Base-by-base conservation (phyloP, 2,888 invertebrate species). In the Adela reaumurella region DNA sequence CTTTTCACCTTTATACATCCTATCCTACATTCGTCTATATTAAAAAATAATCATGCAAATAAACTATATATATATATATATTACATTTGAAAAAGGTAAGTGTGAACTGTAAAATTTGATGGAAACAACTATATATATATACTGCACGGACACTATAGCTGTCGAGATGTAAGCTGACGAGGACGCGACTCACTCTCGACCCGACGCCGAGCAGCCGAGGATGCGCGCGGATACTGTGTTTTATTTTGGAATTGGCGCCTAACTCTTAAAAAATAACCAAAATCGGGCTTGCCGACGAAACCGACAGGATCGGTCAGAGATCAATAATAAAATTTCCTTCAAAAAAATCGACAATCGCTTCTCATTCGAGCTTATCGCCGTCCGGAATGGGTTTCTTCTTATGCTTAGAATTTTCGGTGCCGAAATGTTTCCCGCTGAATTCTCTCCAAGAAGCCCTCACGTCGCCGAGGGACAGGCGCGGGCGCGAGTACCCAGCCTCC, bases 391-490 rank as follows among this genome's bases (percentile, higher is more conserved):
- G 45, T 17, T 50, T 50, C 43, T 46, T 51, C 29, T 42, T 29
- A 17, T 48, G 46, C 28, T n/a, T n/a, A n/a, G n/a, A n/a, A n/a
- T n/a, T n/a, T n/a, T 51, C 53, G n/a, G 47, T 17, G 17, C 4
- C 65, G 0, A 63, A 59, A 16, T 67, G 67, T 49, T 63, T 65
- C 1, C 63, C 66, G 51, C 65, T 67, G 45, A 69, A 65, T 48
- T 65, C 67, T 8, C 62, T 54, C 68, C 68, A 68, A 2, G 68
- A 64, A 2, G 67, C 67, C 24, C 65, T 53, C 56, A 68, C 58
- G 28, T 68, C 68, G 1, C 64, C 68, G 2, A 67, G 50, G 1
- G 67, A 64, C 3, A 65, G 50, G 20, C 63, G 49, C 8, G 63
- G 48, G 48, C 28, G 44, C n/a, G 45, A 16, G 1, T 46, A 16